Conservation (phyloP, 2,113 vertebrate species). For the Calonectris borealis region DNA sequence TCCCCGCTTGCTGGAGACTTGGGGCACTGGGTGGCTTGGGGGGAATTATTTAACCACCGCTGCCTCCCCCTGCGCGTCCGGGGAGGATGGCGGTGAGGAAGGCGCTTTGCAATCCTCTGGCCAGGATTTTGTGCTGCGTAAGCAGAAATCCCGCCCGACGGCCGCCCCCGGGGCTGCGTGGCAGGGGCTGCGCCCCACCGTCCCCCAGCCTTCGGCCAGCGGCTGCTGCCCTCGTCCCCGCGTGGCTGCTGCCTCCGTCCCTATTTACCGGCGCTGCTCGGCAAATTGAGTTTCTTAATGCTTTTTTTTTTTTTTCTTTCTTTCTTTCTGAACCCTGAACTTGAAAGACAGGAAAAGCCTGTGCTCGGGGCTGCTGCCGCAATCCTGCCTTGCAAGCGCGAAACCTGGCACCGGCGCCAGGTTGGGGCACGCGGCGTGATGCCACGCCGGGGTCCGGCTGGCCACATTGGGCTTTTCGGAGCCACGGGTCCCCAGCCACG, state of each 20-base stretch:
- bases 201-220: rapidly evolving
- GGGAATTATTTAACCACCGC: rapidly evolving
- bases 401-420: constrained; percentile 1
- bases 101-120: background rate
- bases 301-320: background rate
- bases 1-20: rapidly evolving
- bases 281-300: background rate
- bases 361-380: constrained; percentile 25
- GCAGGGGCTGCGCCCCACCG: background rate
- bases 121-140: background rate
- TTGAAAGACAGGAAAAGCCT: constrained; percentile 68
- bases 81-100: background rate
- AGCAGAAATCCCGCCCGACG: background rate
- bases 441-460: background rate
- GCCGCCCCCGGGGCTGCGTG: background rate
- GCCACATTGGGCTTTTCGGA: rapidly evolving
- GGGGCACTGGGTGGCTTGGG: background rate
- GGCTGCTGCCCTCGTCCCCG: background rate
- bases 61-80: background rate
- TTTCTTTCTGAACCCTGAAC: constrained; percentile 46
- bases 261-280: rapidly evolving
- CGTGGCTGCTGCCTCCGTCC: rapidly evolving
- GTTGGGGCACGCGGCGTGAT: background rate
- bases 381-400: background rate
- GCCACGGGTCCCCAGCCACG: rapidly evolving